Evolutionary conservation across 1,140 invertebrate genomes (phyloP), one percentile per base, ranked within the genome.

Genomic region (Caerostris darwini): DNA sequence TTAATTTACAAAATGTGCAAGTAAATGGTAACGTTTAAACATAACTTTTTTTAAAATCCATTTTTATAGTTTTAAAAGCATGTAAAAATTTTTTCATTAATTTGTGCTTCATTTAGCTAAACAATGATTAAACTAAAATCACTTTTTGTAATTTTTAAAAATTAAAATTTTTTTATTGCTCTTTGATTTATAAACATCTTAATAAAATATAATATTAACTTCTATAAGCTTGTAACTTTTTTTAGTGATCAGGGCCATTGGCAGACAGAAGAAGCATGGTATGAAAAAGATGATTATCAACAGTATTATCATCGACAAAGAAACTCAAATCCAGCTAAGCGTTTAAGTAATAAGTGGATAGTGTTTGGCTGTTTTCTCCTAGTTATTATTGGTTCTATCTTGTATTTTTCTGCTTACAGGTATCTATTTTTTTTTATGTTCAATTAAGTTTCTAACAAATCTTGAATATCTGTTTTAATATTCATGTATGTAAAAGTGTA

Each of bases 371-470:
- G 90, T 56, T 91, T 91, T 61, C 7, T 91, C 1, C 90, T 91
- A 58, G 90, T 91, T 50, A 4, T 59, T 53, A 7, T 91, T 17
- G 90, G 90, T 3, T 91, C 69, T 2, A 2, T 61, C 12, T 19
- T 91, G 71, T 82, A 82, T 53, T 91, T 56, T 19, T 14, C 57
- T 59, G 90, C 90, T 10, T 91, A 91, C 58, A 91, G 77, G 90
- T 91, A 90, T 17, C 14, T 14, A 10, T 53, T 50, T 3, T 50
- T 34, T 34, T 34, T 34, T 34, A 34, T 34, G 34, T 34, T 34
- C 61, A 64, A 64, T 64, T 8, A 64, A 64, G 8, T 17, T 64
- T 8, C 8, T 8, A 64, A 64, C 8, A 10, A 64, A 10, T 64
- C 17, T 8, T 10, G 3, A 17, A 17, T 8, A 64, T 64, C 61